Evolutionary conservation across 35 echinoderm and acorn worm species (phyloP), one percentile per base, ranked within the genome.

Genomic region (Eucidaris tribuloides): DNA sequence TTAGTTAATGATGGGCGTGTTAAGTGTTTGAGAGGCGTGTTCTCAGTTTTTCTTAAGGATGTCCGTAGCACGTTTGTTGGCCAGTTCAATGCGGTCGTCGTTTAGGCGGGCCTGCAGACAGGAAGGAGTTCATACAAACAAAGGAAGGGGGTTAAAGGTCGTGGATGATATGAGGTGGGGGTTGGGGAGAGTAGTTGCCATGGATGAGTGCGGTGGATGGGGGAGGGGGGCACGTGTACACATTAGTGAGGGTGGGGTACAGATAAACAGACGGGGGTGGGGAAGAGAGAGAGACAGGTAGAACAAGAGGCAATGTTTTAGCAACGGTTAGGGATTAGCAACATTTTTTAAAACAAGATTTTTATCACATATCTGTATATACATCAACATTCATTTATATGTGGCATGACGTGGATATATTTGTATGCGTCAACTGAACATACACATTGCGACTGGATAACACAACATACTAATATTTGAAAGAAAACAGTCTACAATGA

Each of bases 51-150:
- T 92, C 42, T 85, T 57, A 19, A 92, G 90, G 48, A 92, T 92
- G 63, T 76, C 78, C 24, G 84, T 86, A n/a, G 90, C 90, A 58
- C 84, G 86, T 77, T 92, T 92, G 90, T 92, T 92, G 2, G 90
- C 90, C 18, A 80, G 60, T 55, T 65, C 77, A 82, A 92, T 92
- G 24, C 90, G 90, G 52, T 40, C n/a, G 60, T 92, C 84, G 72
- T 92, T 92, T 58, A 74, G 68, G 41, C 34, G 41, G 38, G 68
- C 68, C 68, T 74, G 68, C 41, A 74, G 68, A 74, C 68, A 36
- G 64, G 28, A 9, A 22, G 68, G 68, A 64, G 24, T 14, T 74
- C 68, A 74, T 40, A 74, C 20, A 36, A 74, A 27, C 34, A 44
- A 41, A 74, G 68, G 68, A 42, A 22, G 43, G 3, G 36, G 28